phyloP scores from a whole-genome alignment of 2,113 vertebrate genomes.

The Aptenodytes forsteri region DNA sequence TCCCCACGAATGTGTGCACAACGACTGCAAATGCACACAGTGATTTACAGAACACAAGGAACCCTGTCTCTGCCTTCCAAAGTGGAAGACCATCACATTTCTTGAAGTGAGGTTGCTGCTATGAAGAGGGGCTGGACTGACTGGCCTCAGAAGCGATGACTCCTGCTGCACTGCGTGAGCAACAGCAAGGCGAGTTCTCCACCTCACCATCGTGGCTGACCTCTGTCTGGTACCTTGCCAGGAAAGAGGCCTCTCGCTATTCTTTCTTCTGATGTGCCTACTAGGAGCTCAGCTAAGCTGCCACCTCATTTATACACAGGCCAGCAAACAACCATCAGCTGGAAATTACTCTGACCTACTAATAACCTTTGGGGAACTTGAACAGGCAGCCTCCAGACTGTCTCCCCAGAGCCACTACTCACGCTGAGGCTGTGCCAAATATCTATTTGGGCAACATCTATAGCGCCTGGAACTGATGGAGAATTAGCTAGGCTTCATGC shows the following conservation, averaged over 20 bases:
- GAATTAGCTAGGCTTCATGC: background rate
- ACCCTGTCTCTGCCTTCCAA: background rate
- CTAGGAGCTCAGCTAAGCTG: background rate
- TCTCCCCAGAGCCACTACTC: background rate
- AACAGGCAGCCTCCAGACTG: background rate
- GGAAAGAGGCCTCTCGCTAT: background rate
- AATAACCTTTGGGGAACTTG: background rate
- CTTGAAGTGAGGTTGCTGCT: background rate
- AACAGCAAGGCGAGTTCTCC: background rate
- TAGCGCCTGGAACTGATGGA: background rate
- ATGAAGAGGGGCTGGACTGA: background rate
- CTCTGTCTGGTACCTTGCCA: background rate
- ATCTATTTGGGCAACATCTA: background rate
- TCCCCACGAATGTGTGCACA: rapidly evolving
- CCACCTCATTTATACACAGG: background rate
- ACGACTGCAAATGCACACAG: background rate
- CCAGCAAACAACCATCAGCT: background rate
- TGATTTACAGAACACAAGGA: background rate
- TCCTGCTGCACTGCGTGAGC: background rate
- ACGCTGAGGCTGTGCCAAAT: background rate
- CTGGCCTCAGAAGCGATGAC: background rate
- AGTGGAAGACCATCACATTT: background rate
- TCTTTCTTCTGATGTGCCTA: background rate
- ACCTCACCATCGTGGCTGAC: background rate
- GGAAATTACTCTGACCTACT: background rate